Conservation (phyloP, 2,113 vertebrate species). For the Odobenus rosmarus region DNA sequence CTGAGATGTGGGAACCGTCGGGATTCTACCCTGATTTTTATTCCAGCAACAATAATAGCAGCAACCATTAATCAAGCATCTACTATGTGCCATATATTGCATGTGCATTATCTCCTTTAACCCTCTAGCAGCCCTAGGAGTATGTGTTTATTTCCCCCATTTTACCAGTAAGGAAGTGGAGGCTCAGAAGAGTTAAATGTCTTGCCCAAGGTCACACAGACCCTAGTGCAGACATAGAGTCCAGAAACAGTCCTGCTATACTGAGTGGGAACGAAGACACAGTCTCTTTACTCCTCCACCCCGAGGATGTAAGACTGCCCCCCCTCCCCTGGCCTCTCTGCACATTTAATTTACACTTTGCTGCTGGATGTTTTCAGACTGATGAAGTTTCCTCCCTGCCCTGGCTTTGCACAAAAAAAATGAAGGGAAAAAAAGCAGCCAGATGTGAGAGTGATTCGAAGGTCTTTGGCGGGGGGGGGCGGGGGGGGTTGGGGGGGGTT, state of each 20-base stretch:
- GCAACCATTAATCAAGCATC: not conserved
- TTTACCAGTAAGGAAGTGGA: not conserved
- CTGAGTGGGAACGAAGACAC: not conserved
- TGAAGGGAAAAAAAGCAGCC: conserved; percentile 82
- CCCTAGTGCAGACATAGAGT: not conserved
- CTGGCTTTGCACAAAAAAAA: conserved; percentile 76
- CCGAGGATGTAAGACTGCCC: not conserved
- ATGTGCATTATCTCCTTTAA: not conserved
- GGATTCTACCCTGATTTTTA: conserved; percentile 20
- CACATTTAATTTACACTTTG: conserved; percentile 77
- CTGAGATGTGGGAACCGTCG: not conserved
- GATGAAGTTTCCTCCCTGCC: conserved; percentile 83
- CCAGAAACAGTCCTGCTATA: not conserved
- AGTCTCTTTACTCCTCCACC: not conserved
- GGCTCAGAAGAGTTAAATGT: not conserved
- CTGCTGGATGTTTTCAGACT: conserved; percentile 78
- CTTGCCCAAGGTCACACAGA: not conserved
- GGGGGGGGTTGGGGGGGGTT: not conserved
- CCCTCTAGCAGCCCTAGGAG: not conserved
- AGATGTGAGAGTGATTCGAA: conserved; percentile 86
- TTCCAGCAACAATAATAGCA: not conserved
- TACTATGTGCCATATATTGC: too few relatives aligned
- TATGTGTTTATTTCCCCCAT: not conserved
- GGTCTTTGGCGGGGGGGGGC: conserved; percentile 60
- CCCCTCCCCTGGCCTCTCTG: conserved; percentile 31